Evolutionary conservation across 2,113 vertebrate species (phyloP).

Genomic region (Collichthys lucidus): DNA sequence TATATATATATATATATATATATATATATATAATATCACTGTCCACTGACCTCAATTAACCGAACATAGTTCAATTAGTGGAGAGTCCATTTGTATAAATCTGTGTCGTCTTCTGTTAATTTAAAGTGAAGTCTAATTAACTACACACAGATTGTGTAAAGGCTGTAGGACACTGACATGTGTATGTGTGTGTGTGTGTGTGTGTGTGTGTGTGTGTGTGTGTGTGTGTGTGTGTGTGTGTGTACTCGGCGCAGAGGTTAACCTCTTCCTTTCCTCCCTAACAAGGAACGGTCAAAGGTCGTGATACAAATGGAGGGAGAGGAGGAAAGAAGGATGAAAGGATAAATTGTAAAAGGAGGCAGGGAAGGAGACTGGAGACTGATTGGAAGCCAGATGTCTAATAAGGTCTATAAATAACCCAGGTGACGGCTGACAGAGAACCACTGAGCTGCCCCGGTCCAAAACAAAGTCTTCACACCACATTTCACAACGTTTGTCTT

Average conservation of each 20-base stretch:
- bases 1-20: neutral
- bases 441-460: conserved; percentile 18
- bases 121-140: conserved; percentile 51
- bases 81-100: conserved; percentile 13
- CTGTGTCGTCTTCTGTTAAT: conserved; percentile 41
- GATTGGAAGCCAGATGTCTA: conserved; percentile 74
- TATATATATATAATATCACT: neutral
- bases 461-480: conserved; percentile 12
- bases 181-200: neutral
- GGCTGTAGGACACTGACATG: conserved; percentile 9
- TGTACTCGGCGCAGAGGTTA: conserved; percentile 66
- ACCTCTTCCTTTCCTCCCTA: conserved; percentile 74
- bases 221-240: conserved; percentile 4
- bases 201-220: neutral
- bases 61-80: conserved; percentile 3
- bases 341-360: conserved; percentile 69
- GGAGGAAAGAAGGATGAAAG: conserved; percentile 75
- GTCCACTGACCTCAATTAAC: conserved; percentile 41
- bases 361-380: conserved; percentile 62
- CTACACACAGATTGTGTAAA: conserved; percentile 8
- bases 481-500: conserved; percentile 19
- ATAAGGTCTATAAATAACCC: conserved; percentile 74
- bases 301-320: conserved; percentile 69
- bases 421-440: conserved; percentile 47
- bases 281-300: conserved; percentile 73